Evolutionary conservation across 2,888 invertebrate species (phyloP), one percentile per base, ranked within the genome.

Genomic region (Macrosoma leucophasiata): DNA sequence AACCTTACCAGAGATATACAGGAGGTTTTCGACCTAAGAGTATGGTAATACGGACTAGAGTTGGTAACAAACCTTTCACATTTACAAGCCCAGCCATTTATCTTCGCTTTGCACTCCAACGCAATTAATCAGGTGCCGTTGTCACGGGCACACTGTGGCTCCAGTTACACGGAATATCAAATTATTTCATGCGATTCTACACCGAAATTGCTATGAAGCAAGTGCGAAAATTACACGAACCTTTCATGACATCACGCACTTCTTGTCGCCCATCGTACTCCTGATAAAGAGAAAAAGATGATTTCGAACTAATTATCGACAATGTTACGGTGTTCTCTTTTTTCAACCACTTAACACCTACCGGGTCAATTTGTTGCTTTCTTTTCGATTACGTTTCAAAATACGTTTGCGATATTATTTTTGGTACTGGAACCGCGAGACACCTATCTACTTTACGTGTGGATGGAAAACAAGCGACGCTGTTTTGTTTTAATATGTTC

Each of bases 81-180:
- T 47, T 46, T 36, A 47, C 49, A 41, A 50, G 40, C 39, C 33
- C 44, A 36, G 43, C 66, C 73, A 76, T 79, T 76, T 78, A 79
- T 79, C 79, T 78, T 72, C 57, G 58, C 62, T 63, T 66, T 68
- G 67, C 69, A 71, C 71, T 66, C 63, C 59, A 64, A 61, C 62
- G 78, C 76, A 77, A 81, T 81, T 79, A 79, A 79, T 81, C 79
- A 81, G 77, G 62, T 50, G 63, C 62, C 69, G 74, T 73, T 79
- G 79, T 79, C 79, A 77, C 71, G 70, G 53, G 53, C 50, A 53
- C 42, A 49, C 53, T 43, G 38, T 48, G 47, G 43, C 51, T 48
- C 48, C 36, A 40, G 49, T 50, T 49, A 48, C 46, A 50, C 53
- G 43, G 45, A 35, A 35, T 45, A 41, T 46, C 45, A 47, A 43